Base-by-base conservation (phyloP, 2,888 invertebrate species). In the Dysmachus trigonus region DNA sequence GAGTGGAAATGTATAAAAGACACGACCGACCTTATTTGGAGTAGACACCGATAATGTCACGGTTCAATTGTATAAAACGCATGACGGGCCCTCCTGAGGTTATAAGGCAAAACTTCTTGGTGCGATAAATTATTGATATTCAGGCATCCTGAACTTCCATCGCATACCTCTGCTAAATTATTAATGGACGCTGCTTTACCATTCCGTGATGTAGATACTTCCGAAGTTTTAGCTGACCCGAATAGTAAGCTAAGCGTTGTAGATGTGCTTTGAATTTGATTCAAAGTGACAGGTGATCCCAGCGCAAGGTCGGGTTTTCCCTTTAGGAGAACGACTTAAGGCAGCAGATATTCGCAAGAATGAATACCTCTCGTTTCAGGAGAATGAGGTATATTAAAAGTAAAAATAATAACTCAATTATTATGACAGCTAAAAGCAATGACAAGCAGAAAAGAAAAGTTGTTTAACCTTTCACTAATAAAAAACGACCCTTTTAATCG, bases 11-110 rank as follows among this genome's bases (percentile, higher is more conserved):
- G 3, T 62, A 62, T 62, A 27, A 62, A 62, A 18, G 73, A 33
- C 35, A 27, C 33, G 73, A 31, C 73, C 73, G 62, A 62, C 62
- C 35, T 73, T 73, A 73, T 31, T 73, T n/a, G 33, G 33, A 31
- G 33, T 73, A 15, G 73, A 73, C 35, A 73, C 35, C 35, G 73
- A 73, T 73, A 73, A 73, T 73, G 73, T 73, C 73, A 73, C 33
- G 73, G 73, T 73, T 73, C 73, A 73, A 73, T 73, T 73, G 73
- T 73, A 35, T n/a, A 33, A 33, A 31, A 33, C 13, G 31, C 15
- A 31, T 73, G 8, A 33, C 73, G 73, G 33, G 73, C 2, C 31
- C n/a, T 27, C 6, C 6, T 33, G 33, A 73, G 73, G 35, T 18
- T 73, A 73, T 73, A 35, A 73, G 62, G 62, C 62, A 62, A 62